A percentile compares a stretch with the other conserved stretches of the same genome.
Evolutionary conservation across 2,888 invertebrate species (phyloP).

Genomic region (Euclidia mi): DNA sequence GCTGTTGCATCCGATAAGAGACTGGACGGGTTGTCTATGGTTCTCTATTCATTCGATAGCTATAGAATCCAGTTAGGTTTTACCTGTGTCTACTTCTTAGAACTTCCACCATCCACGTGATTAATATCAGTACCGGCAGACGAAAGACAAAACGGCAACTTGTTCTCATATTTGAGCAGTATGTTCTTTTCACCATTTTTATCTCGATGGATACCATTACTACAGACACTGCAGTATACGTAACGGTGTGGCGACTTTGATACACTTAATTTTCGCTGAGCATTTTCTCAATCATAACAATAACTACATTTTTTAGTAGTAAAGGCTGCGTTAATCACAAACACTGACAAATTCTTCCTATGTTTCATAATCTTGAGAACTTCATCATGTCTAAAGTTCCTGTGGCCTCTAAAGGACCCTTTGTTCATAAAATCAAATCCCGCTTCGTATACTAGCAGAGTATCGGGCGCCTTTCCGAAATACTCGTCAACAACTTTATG

Average conservation of each 20-base stretch:
- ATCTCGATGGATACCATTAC: constrained; percentile 7
- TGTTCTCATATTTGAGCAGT: neutral
- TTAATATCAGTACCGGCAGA: constrained; percentile 15
- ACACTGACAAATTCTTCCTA: constrained; percentile 4
- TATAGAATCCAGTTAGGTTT: no score
- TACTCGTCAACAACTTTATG: no score
- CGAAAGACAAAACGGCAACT: constrained; percentile 6
- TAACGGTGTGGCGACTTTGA: constrained; percentile 14
- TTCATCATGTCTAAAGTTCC: no score
- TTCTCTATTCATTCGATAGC: no score
- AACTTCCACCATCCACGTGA: neutral
- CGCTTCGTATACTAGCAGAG: no score
- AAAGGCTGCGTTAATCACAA: constrained; percentile 1
- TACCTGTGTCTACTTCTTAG: no score
- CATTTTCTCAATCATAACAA: neutral
- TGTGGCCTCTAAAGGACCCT: no score
- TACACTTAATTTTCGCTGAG: neutral
- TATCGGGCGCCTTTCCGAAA: no score
- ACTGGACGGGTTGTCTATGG: no score
- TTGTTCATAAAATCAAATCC: no score
- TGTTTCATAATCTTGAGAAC: no score
- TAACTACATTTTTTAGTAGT: constrained; percentile 13
- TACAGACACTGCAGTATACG: constrained; percentile 13
- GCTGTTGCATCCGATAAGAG: no score
- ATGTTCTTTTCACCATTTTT: constrained; percentile 9